These are phyloP conservation scores for Sus cebifrons DNA, from an alignment of 2,797 vertebrate species.

Conservation along the genomic window DNA sequence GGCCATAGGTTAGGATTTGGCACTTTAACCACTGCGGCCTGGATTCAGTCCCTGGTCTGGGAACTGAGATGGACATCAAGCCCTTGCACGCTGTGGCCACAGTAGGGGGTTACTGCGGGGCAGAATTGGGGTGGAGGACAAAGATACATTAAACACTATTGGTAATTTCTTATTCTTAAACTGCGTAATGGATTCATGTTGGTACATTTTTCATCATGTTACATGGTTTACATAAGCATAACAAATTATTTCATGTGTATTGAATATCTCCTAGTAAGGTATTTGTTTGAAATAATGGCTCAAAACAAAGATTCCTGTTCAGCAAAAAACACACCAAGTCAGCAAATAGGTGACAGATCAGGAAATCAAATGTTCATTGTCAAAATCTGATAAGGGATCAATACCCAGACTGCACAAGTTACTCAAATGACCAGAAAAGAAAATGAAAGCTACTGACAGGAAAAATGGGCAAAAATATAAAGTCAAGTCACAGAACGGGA, in stretches of 20 bases:
- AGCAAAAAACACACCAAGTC: background rate
- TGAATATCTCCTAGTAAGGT: background rate
- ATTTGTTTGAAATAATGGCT: constrained; percentile 5
- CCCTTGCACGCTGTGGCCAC: no score
- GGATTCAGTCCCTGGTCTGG: no score
- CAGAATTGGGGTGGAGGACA: background rate
- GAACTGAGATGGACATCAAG: no score
- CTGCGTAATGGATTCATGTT: background rate
- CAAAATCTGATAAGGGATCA: constrained; percentile 3
- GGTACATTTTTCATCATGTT: background rate
- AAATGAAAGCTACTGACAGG: background rate
- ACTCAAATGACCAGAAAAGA: background rate
- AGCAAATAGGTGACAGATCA: background rate
- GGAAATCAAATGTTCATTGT: background rate
- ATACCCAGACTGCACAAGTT: background rate
- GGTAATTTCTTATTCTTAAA: constrained; percentile 19
- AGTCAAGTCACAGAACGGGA: background rate
- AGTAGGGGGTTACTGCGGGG: background rate
- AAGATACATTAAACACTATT: background rate
- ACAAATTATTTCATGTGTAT: background rate
- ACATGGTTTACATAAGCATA: constrained; percentile 7
- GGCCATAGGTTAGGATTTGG: no score
- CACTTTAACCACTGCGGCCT: no score
- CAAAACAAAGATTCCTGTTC: background rate
- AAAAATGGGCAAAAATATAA: constrained; percentile 19